Evolutionary conservation across 1,140 invertebrate species (phyloP), one percentile per base, ranked within the genome.

Genomic region (Prorops nasuta): DNA sequence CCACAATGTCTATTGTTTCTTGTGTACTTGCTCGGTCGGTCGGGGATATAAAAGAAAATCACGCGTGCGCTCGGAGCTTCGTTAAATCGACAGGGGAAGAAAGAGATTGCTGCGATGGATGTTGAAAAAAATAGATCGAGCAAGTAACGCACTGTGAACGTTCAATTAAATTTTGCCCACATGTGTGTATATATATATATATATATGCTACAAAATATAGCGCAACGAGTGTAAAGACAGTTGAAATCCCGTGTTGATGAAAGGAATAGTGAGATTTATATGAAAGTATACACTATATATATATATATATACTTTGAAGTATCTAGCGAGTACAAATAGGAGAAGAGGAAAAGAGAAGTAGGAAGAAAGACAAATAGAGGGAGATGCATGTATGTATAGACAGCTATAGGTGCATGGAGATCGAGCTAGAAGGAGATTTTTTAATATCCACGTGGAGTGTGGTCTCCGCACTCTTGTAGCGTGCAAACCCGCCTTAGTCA

Each of bases 1-100:
- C 74, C 70, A 67, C 70, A 74, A 71, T 71, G 67, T 75, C 71
- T 72, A 74, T 77, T 77, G 73, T 76, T 73, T 69, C 59, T 50
- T 54, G 54, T 58, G 59, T 54, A 47, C 64, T 54, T 44, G 43
- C 64, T 55, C 48, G 43, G 41, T 17, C 45, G 46, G 41, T 17
- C 45, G 46, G 50, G 55, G 58, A 63, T 56, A 64, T 62, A 70
- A 72, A 66, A 66, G 67, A 57, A 64, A 63, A 51, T 54, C 16
- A 16, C 36, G 6, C 28, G 41, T 14, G 40, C 21, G 19, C 39
- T 28, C 37, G 17, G 32, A 15, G 4, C 22, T 15, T 1, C 19
- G 8, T 31, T 15, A 51, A 16, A 16, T 6, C 16, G 45, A 12
- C n/a, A 18, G 28, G 6, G 17, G 16, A 8, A 39, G 16, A 15